Percentiles rank a stretch among this genome's conserved stretches.
Evolutionary conservation across 2,797 vertebrate species (phyloP).

Genomic region (Alosa sapidissima): DNA sequence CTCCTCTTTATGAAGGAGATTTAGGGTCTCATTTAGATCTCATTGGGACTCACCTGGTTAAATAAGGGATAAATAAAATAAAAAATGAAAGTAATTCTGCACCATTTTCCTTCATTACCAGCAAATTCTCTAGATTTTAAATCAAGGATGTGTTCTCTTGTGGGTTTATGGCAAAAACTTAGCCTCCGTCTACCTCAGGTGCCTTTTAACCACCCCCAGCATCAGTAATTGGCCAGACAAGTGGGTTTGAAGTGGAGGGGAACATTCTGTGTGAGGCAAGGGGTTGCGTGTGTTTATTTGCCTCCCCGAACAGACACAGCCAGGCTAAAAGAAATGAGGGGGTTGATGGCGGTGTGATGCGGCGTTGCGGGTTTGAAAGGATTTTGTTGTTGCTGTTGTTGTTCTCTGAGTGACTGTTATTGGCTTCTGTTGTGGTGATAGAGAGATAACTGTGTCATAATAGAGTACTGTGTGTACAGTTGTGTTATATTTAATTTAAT

Average conservation of each 20-base stretch:
- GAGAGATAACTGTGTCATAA: not conserved
- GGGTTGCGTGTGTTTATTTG: not conserved
- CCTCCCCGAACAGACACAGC: not conserved
- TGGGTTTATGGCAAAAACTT: not conserved
- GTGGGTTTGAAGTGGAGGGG: not conserved
- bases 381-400: not conserved
- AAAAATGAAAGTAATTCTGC: not conserved
- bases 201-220: not conserved
- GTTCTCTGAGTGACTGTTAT: not conserved
- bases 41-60: too few species aligned
- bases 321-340: conserved; percentile 18
- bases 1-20: too few species aligned
- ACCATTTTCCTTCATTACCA: not conserved
- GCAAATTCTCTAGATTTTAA: not conserved
- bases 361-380: not conserved
- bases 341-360: not conserved
- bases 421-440: not conserved
- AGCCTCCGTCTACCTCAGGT: not conserved
- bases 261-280: not conserved
- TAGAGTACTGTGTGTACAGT: not conserved
- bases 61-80: not conserved
- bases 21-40: too few species aligned
- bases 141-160: not conserved
- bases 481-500: not conserved
- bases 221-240: not conserved